Evolutionary conservation across 2,797 vertebrate species (phyloP), one percentile per base, ranked within the genome.

Genomic region (Leptodactylus fallax): DNA sequence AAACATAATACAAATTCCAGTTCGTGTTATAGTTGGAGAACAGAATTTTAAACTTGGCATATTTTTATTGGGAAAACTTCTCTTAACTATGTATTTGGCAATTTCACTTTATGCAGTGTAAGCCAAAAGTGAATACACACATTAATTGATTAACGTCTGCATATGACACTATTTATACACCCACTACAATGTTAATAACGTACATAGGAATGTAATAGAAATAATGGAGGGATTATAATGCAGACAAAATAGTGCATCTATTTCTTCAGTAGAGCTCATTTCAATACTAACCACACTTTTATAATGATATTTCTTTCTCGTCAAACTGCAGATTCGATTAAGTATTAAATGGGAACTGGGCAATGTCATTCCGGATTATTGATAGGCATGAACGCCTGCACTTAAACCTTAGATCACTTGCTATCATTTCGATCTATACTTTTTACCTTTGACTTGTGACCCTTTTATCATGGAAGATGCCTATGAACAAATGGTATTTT

Each of bases 401-500:
- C 78, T 58, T 80, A 45, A 58, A 36, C 27, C 56, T 36, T 60
- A 80, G 16, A 80, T 80, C 17, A 45, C 56, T 23, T 12, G 55
- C 56, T 60, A 77, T 60, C 7, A 11, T 21, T 27, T 60, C 10
- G 9, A 47, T 80, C 25, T 45, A 80, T 21, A 77, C 74, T 53
- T 77, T 60, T 80, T 58, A 80, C 55, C 78, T 80, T 36, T 80
- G 56, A 80, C 78, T 19, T 45, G 9, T 61, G 11, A 60, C 78
- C 78, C 55, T 25, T 80, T 60, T 36, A 80, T 45, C 7, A 14
- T 11, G 14, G n/a, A 14, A 16, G 19, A 13, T 21, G 71, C 47
- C 71, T 74, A 0, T 11, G 71, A 74, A 49, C 45, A 74, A 21
- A 21, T 11, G 2, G 74, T 23, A 77, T 77, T 53, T 77, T 77